Base-by-base conservation (phyloP, 1,140 invertebrate species). In the Battus philenor region DNA sequence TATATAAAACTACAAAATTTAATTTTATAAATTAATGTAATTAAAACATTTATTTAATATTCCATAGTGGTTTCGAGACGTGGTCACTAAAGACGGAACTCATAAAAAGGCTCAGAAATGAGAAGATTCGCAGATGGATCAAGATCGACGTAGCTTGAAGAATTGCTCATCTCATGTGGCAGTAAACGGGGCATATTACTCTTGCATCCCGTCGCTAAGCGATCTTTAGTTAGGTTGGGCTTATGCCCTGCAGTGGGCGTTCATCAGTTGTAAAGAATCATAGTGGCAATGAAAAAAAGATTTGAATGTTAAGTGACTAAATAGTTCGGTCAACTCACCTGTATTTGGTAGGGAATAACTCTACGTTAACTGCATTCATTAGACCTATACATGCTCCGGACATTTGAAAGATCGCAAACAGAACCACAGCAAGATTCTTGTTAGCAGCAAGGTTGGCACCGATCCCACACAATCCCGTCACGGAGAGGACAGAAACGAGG, bases 321-420 rank as follows among this genome's bases (percentile, higher is more conserved):
- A n/a, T n/a, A n/a, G n/a, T n/a, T n/a, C n/a, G n/a, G n/a, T 26
- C 20, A 41, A 26, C 34, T 46, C 22, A 86, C 81, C 83, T 84
- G 27, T 63, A 68, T 33, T 77, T 78, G 26, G 83, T 86, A 2
- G 81, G 83, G 13, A 77, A 85, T 8, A 86, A 44, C 26, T 84
- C 81, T 4, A 86, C 81, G 13, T 78, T 69, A 1, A 85, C 80
- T 4, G 80, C 81, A 33, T 76, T 86, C 69, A 84, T 81, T 4
- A 86, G 54, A 0, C 81, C 80, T 15, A 86, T 86, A 48, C 81
- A 83, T 0, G 77, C 77, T 11, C 81, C 81, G 6, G 60, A 78
- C 75, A 84, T 77, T 30, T 86, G 83, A 50, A 86, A 82, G 11
- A 85, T 44, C 0, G 72, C 83, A 29, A 86, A 83, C 16, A 86